Conservation (phyloP, 35 echinoderm and acorn worm species). For the Eucidaris tribuloides region DNA sequence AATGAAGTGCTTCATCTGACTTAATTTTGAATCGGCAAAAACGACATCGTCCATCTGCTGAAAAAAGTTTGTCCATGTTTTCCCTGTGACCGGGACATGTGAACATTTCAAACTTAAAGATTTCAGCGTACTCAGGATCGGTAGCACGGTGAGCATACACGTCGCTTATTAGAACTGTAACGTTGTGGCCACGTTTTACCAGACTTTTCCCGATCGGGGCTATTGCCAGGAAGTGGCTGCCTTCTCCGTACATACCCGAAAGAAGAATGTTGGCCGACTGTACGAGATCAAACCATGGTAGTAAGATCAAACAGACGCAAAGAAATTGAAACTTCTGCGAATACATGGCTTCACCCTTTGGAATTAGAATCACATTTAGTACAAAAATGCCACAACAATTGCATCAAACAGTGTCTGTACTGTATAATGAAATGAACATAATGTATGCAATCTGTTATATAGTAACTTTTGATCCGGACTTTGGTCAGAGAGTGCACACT, state of each 20-base stretch:
- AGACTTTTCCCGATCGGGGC: background rate
- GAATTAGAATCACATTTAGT: too few relatives aligned
- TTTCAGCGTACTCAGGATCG: background rate
- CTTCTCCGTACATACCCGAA: background rate
- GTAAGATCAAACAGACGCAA: too few relatives aligned
- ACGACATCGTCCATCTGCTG: background rate
- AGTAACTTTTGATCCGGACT: too few relatives aligned
- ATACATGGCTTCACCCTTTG: too few relatives aligned
- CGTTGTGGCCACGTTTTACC: background rate
- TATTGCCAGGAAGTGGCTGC: slow-evolving; percentile 12
- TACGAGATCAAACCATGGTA: too few relatives aligned
- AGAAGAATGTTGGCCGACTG: slow-evolving; percentile 13
- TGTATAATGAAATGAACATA: too few relatives aligned
- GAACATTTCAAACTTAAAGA: slow-evolving; percentile 3
- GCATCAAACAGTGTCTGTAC: too few relatives aligned
- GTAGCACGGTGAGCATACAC: background rate
- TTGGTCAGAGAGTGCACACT: too few relatives aligned
- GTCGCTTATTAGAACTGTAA: background rate
- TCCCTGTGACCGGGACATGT: background rate
- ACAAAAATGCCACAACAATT: too few relatives aligned
- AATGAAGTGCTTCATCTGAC: background rate
- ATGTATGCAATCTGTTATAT: too few relatives aligned
- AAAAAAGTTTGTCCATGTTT: background rate
- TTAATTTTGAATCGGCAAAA: background rate
- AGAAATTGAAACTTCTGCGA: too few relatives aligned